Evolutionary conservation across 2,888 invertebrate genomes (phyloP).

Genomic region (Agrochola lota): DNA sequence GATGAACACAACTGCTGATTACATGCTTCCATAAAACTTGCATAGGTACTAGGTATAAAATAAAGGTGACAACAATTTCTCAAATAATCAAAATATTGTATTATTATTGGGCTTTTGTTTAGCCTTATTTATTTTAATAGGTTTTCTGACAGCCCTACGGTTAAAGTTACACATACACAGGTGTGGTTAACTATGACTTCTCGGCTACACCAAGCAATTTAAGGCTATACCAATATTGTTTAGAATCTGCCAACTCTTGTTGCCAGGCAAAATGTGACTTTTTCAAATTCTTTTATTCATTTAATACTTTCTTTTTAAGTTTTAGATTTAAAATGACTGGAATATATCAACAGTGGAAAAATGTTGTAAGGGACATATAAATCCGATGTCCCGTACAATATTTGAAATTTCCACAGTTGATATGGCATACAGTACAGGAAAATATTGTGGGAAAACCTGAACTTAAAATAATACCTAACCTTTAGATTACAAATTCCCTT

Average conservation of each 20-base stretch:
- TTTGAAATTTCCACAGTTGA: too few relatives aligned
- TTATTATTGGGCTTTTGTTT: not conserved
- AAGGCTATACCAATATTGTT: not conserved
- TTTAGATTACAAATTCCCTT: not conserved
- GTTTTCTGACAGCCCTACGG: not conserved
- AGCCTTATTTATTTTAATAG: not conserved
- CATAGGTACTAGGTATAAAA: too few relatives aligned
- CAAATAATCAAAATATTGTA: not conserved
- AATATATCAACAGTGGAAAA: too few relatives aligned
- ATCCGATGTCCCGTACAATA: too few relatives aligned
- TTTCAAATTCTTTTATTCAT: not conserved
- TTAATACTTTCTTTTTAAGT: too few relatives aligned
- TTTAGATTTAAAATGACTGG: not conserved
- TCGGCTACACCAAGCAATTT: not conserved
- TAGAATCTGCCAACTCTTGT: not conserved
- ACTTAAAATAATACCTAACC: not conserved
- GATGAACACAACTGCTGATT: not conserved
- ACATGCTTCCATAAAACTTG: not conserved
- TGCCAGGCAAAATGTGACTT: not conserved
- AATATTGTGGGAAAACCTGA: not conserved
- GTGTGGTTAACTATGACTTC: not conserved
- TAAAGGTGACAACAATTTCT: not conserved
- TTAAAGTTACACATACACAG: not conserved
- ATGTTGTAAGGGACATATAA: too few relatives aligned
- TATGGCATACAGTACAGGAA: not conserved